Evolutionary conservation across 2,797 vertebrate species (phyloP).

Genomic region (Uromys caudimaculatus): DNA sequence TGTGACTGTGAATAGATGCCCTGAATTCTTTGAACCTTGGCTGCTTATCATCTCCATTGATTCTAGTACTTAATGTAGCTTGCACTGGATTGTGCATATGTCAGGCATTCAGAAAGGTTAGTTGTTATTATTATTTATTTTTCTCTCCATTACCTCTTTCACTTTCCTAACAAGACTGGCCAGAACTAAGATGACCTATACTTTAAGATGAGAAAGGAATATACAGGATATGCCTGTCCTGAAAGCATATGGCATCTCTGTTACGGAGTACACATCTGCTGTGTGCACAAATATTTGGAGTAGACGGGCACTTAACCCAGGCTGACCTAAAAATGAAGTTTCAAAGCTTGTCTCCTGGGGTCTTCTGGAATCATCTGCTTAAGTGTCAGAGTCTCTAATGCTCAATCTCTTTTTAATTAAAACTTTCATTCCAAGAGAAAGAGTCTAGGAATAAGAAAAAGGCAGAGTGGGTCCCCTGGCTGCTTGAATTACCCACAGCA

Average conservation of each 20-base stretch:
- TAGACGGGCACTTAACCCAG: neutral
- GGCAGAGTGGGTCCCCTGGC: neutral
- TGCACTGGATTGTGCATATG: neutral
- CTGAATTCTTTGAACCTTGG: slow-evolving; percentile 16
- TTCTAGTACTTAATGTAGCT: neutral
- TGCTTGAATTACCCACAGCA: slow-evolving; percentile 58
- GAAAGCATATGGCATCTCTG: neutral
- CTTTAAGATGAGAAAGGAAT: neutral
- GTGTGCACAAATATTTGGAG: slow-evolving; percentile 50
- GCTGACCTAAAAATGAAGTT: slow-evolving; percentile 15
- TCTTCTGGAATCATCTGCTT: slow-evolving; percentile 17
- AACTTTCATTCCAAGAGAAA: slow-evolving; percentile 62
- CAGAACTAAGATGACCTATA: neutral
- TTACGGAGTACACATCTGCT: neutral
- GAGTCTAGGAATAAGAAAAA: slow-evolving; percentile 36
- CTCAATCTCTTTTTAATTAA: slow-evolving; percentile 66
- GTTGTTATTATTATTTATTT: neutral
- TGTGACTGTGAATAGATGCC: neutral
- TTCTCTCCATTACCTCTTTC: neutral
- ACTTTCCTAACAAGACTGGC: neutral
- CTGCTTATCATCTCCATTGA: neutral
- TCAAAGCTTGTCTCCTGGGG: slow-evolving; percentile 51
- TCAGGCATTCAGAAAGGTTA: neutral
- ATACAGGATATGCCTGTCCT: neutral
- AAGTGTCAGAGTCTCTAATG: neutral